Base-by-base conservation (phyloP, 2,797 vertebrate genomes). In the Falco peregrinus region DNA sequence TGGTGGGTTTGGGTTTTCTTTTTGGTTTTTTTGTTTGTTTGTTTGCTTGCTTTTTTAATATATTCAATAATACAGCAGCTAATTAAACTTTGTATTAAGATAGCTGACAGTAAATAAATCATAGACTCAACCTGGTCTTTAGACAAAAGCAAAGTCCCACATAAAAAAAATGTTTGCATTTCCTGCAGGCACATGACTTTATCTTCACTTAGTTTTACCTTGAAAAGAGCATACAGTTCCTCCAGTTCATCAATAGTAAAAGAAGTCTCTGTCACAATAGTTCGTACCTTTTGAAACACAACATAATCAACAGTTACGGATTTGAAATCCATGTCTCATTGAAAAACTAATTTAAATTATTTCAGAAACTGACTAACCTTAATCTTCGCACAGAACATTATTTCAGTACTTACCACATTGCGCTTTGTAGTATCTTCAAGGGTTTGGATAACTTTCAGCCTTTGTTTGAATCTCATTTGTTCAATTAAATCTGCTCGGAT, bases 381-480 rank as follows among this genome's bases (percentile, higher is more conserved):
- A 26, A 21, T 50, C 39, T 45, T 65, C 28, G 54, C 41, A 13
- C 35, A 29, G n/a, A 69, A 21, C 2, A 4, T 47, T 28, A 50
- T 51, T 85, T 11, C 68, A 77, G 79, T 75, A 95, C 98, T 95
- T 93, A 99, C 99, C 98, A 99, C 99, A 1, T 99, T 99, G 93
- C 99, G 99, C 90, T 99, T 99, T 1, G 99, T 99, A 8, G 99
- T 99, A 70, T 99, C 99, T 95, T 99, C 99, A 14, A 99, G 99
- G 6, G 99, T 99, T 97, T 99, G 99, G 94, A 99, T 99, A 85
- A 99, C 99, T 87, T 99, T 98, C 96, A 99, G 98, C 61, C 99
- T 98, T 98, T 99, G 99, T 90, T 99, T 99, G 97, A 99, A 99
- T 80, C 99, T 98, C 99, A 99, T 99, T 96, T 99, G 99, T 93